A percentile compares a stretch with the other conserved stretches of the same genome.
phyloP scores from a whole-genome alignment of 2,113 vertebrate species.

The Dendropsophus ebraccatus region DNA sequence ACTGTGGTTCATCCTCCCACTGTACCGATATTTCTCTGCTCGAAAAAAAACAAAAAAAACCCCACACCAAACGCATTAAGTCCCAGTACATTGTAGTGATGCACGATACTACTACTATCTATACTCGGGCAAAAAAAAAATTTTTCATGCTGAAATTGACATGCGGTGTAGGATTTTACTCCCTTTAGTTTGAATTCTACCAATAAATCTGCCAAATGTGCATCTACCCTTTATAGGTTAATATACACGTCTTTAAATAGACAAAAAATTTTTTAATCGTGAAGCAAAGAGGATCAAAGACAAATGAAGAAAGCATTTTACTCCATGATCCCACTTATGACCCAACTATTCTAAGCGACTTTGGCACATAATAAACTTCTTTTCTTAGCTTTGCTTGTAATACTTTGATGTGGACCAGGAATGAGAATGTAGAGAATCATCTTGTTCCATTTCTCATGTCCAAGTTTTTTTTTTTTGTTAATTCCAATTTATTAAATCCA shows the following conservation, averaged over 20 bases:
- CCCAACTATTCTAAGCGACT: not conserved
- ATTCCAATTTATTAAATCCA: too few relatives aligned
- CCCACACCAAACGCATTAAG: too few relatives aligned
- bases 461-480: not conserved
- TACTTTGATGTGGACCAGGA: constrained; percentile 65
- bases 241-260: constrained; percentile 3
- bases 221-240: not conserved
- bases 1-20: too few relatives aligned
- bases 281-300: constrained; percentile 58
- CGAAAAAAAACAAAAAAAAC: too few relatives aligned
- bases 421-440: constrained; percentile 53
- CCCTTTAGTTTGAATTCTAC: too few relatives aligned
- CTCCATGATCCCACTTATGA: constrained; percentile 33
- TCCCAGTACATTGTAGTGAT: too few relatives aligned
- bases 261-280: constrained; percentile 52
- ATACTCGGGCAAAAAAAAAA: too few relatives aligned
- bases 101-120: too few relatives aligned
- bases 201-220: too few relatives aligned
- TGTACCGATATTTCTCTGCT: too few relatives aligned
- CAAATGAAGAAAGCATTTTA: not conserved
- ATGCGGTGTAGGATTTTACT: too few relatives aligned
- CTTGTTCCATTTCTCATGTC: not conserved
- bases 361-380: constrained; percentile 64
- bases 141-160: too few relatives aligned
- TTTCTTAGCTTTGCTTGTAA: constrained; percentile 32